These are phyloP conservation scores for Corythornis cristatus DNA, from an alignment of 2,113 vertebrate genomes.

Conservation along the genomic window DNA sequence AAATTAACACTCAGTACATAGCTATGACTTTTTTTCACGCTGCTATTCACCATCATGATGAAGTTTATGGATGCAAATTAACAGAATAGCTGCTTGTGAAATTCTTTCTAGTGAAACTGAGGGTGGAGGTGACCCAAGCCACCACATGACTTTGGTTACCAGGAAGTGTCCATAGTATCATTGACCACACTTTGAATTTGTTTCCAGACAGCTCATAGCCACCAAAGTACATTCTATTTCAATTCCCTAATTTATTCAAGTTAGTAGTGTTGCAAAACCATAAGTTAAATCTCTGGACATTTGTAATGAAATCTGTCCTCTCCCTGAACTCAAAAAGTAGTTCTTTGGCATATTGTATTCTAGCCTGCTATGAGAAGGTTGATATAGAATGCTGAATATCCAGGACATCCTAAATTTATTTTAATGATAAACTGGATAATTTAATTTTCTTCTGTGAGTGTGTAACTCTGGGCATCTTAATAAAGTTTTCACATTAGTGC, in stretches of 20 bases:
- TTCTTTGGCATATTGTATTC: neutral
- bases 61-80: neutral
- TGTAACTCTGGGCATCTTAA: neutral
- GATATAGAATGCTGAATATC: neutral
- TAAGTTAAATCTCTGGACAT: neutral
- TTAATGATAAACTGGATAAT: neutral
- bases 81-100: neutral
- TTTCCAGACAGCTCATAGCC: neutral
- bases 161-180: neutral
- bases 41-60: neutral
- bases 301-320: constrained; percentile 3
- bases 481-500: neutral
- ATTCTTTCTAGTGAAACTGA: neutral
- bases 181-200: neutral
- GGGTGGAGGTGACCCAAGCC: neutral
- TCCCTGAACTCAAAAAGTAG: neutral
- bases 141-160: neutral
- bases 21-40: neutral
- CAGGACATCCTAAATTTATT: neutral
- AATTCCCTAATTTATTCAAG: neutral
- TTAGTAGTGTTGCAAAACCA: constrained; percentile 12
- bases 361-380: neutral
- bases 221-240: neutral
- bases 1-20: neutral
- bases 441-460: neutral